phyloP scores from a whole-genome alignment of 1,140 invertebrate genomes.

The Stegodyphus dumicola region DNA sequence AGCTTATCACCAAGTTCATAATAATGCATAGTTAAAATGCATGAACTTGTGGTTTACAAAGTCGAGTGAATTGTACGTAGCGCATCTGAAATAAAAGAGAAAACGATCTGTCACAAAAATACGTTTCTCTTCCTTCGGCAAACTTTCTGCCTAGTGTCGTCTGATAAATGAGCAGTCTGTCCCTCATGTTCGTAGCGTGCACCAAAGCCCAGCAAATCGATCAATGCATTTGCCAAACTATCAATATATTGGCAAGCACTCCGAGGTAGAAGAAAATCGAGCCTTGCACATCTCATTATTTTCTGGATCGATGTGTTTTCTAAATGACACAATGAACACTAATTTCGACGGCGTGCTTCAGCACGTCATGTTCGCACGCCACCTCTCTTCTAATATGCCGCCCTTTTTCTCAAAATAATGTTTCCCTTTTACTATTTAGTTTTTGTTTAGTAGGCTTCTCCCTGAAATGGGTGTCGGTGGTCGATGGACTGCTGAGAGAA shows the following conservation, averaged over 20 bases:
- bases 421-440: no score
- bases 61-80: no score
- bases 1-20: no score
- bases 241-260: slow-evolving; percentile 54
- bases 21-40: no score
- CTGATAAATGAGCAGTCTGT: slow-evolving; percentile 38
- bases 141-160: slow-evolving; percentile 15
- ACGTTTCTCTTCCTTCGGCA: slow-evolving; percentile 4
- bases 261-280: slow-evolving; percentile 29
- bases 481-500: background rate
- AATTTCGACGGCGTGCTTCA: slow-evolving; percentile 32
- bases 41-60: no score
- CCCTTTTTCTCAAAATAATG: background rate
- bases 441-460: no score
- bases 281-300: slow-evolving; percentile 49
- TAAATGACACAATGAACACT: slow-evolving; percentile 51
- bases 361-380: slow-evolving; percentile 10
- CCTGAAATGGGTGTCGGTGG: no score
- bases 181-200: slow-evolving; percentile 25
- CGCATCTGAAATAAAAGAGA: slow-evolving; percentile 3
- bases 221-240: slow-evolving; percentile 49
- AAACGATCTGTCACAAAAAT: slow-evolving; percentile 46
- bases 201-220: slow-evolving; percentile 40
- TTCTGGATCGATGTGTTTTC: slow-evolving; percentile 42
- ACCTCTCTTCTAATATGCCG: background rate